Conservation (phyloP, 2,797 vertebrate species). For the Notoglanidium macrostoma region DNA sequence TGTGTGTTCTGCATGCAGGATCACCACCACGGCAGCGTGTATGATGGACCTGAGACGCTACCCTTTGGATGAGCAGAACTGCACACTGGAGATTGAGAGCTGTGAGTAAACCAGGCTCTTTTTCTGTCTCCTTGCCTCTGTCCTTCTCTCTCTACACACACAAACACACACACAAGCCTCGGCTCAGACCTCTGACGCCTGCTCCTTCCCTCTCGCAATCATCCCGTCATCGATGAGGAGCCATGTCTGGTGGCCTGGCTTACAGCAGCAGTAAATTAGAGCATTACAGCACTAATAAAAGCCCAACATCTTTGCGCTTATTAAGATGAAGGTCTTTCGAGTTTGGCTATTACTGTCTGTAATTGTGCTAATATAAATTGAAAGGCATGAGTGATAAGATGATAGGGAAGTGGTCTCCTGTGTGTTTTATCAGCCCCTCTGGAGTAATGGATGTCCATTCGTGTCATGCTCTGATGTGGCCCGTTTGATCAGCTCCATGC, state of each 20-base stretch:
- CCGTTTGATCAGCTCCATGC: conserved; percentile 10
- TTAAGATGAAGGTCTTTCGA: conserved; percentile 45
- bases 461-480: neutral
- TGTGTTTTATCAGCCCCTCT: conserved; percentile 11
- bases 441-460: neutral
- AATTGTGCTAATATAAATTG: conserved; percentile 25
- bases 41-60: conserved; percentile 98
- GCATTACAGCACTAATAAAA: conserved; percentile 42
- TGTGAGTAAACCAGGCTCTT: conserved; percentile 79
- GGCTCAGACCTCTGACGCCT: neutral
- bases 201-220: conserved; percentile 50
- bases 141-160: conserved; percentile 24
- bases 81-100: conserved; percentile 97
- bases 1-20: conserved; percentile 72
- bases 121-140: conserved; percentile 12
- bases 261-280: conserved; percentile 19
- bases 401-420: neutral
- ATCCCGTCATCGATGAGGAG: neutral
- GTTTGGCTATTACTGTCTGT: conserved; percentile 4
- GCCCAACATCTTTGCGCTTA: conserved; percentile 48
- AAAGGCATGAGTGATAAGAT: conserved; percentile 6
- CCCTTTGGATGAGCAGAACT: conserved; percentile 95
- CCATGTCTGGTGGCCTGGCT: neutral
- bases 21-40: conserved; percentile 95
- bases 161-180: neutral